These are phyloP conservation scores for Troides aeacus DNA, from an alignment of 2,888 invertebrate species.

Conservation along the genomic window DNA sequence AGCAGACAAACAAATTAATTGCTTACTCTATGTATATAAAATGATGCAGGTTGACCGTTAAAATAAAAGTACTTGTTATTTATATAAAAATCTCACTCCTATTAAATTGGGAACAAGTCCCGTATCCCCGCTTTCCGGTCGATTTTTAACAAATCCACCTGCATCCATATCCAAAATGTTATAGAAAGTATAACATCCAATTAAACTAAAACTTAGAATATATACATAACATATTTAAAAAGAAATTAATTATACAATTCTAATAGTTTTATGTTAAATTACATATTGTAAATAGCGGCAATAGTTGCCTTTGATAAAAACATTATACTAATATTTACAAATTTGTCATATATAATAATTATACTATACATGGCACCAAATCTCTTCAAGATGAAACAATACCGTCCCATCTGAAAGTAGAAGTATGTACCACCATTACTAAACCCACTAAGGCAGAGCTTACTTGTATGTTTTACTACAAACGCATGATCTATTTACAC, in stretches of 20 bases:
- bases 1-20: conserved; percentile 66
- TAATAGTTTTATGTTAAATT: conserved; percentile 52
- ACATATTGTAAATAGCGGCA: conserved; percentile 47
- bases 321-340: conserved; percentile 63
- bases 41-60: conserved; percentile 72
- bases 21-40: conserved; percentile 56
- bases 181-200: conserved; percentile 46
- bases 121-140: conserved; percentile 47
- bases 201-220: conserved; percentile 54
- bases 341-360: conserved; percentile 52
- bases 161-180: conserved; percentile 54
- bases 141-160: conserved; percentile 70
- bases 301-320: conserved; percentile 55
- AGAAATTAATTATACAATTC: conserved; percentile 54
- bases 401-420: conserved; percentile 54
- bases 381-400: conserved; percentile 60
- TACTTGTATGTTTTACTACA: not conserved
- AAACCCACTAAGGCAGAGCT: conserved; percentile 15
- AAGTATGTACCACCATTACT: conserved; percentile 61
- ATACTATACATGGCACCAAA: conserved; percentile 65
- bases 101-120: conserved; percentile 61
- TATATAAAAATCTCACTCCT: conserved; percentile 49
- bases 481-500: not conserved
- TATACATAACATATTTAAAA: conserved; percentile 49
- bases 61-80: conserved; percentile 52